These are phyloP conservation scores for Alethe diademata DNA, from an alignment of 2,113 vertebrate species.

Conservation along the genomic window DNA sequence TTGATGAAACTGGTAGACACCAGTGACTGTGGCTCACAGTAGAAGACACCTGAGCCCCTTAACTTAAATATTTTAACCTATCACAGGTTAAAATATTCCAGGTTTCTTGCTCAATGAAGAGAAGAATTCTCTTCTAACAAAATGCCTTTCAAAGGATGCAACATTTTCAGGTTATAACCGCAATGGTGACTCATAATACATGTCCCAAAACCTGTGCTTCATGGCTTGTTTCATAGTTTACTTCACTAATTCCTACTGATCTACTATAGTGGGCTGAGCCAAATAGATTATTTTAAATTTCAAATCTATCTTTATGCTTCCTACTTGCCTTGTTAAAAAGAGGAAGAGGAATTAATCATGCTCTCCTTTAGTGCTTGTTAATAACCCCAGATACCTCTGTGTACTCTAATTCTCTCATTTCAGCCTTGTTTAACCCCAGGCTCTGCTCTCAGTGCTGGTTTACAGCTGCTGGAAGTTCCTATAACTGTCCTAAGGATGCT, in stretches of 20 bases:
- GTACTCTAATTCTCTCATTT: not conserved
- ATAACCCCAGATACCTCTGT: not conserved
- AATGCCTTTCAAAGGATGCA: not conserved
- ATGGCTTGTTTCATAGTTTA: not conserved
- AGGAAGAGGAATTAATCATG: not conserved
- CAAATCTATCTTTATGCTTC: not conserved
- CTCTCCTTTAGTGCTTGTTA: not conserved
- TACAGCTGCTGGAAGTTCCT: not conserved
- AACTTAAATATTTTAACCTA: not conserved
- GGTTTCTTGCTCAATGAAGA: not conserved
- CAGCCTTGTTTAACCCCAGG: not conserved
- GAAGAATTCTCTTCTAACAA: not conserved
- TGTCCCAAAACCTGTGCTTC: not conserved
- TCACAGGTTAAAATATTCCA: not conserved
- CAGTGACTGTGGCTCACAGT: accelerated
- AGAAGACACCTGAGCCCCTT: accelerated
- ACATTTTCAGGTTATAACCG: accelerated
- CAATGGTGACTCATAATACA: not conserved
- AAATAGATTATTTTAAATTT: not conserved
- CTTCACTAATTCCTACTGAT: not conserved
- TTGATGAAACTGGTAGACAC: not conserved
- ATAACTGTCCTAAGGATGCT: not conserved
- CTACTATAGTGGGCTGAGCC: not conserved
- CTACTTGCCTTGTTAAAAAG: not conserved
- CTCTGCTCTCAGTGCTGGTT: not conserved